These are phyloP conservation scores for Diachasmimorpha longicaudata DNA, from an alignment of 1,140 invertebrate genomes.

Conservation along the genomic window DNA sequence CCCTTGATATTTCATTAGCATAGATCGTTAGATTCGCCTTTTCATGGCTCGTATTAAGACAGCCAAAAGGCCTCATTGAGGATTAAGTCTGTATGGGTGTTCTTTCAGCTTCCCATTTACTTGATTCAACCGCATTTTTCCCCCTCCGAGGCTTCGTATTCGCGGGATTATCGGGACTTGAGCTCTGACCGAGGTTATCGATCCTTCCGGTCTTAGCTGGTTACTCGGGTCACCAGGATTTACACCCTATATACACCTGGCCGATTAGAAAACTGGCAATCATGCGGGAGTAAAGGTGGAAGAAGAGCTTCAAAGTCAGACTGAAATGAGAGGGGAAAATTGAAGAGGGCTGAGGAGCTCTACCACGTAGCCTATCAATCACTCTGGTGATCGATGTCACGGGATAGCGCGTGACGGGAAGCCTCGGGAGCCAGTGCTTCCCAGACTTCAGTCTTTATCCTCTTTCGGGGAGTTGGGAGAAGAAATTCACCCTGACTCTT, in stretches of 20 bases:
- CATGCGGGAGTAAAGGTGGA: neutral
- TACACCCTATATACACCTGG: neutral
- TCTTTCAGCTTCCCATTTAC: neutral
- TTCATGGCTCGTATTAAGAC: neutral
- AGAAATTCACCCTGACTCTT: neutral
- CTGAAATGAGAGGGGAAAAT: neutral
- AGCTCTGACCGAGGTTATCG: slow-evolving; percentile 43
- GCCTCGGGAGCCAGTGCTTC: neutral
- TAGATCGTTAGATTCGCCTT: neutral
- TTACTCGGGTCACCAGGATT: neutral
- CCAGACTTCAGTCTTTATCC: neutral
- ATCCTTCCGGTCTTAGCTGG: slow-evolving; percentile 22
- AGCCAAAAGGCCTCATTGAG: neutral
- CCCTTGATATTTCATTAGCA: too few species aligned
- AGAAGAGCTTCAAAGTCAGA: neutral
- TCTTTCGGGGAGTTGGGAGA: neutral
- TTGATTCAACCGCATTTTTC: neutral
- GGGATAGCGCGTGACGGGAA: neutral
- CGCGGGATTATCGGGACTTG: slow-evolving; percentile 43
- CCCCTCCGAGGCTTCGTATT: slow-evolving; percentile 27
- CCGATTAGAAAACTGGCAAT: neutral
- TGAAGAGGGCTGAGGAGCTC: neutral
- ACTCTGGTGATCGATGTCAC: neutral
- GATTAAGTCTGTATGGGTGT: neutral
- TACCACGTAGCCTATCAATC: neutral